Conservation (phyloP, 2,888 invertebrate species). For the Biston stratarius region DNA sequence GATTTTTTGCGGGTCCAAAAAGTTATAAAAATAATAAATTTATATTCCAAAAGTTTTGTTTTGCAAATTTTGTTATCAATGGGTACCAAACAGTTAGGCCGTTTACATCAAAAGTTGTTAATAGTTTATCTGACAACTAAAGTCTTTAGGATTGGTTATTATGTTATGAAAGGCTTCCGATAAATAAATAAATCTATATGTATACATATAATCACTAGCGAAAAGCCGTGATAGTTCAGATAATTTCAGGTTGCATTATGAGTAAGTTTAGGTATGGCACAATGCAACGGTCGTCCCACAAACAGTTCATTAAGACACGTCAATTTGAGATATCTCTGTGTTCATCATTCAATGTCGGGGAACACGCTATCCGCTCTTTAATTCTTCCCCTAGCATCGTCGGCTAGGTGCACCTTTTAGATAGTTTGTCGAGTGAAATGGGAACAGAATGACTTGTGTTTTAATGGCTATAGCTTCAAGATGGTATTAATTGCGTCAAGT, state of each 20-base stretch:
- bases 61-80: too few relatives aligned
- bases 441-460: conserved; percentile 1
- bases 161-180: too few relatives aligned
- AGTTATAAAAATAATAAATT: too few relatives aligned
- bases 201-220: too few relatives aligned
- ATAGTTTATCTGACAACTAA: too few relatives aligned
- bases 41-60: too few relatives aligned
- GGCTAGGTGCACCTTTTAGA: conserved; percentile 11
- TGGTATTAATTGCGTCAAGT: not conserved
- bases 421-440: conserved; percentile 13
- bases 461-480: not conserved
- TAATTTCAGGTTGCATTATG: conserved; percentile 55
- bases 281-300: conserved; percentile 75
- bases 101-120: too few relatives aligned
- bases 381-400: conserved; percentile 30
- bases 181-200: too few relatives aligned
- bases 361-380: conserved; percentile 74
- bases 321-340: conserved; percentile 70
- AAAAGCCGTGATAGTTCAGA: too few relatives aligned
- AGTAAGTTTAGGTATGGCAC: conserved; percentile 46
- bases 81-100: too few relatives aligned
- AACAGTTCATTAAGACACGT: conserved; percentile 68
- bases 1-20: too few relatives aligned
- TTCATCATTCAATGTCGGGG: conserved; percentile 77
- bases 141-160: too few relatives aligned